Evolutionary conservation across 2,113 vertebrate species (phyloP).

Genomic region (Nicator chloris): DNA sequence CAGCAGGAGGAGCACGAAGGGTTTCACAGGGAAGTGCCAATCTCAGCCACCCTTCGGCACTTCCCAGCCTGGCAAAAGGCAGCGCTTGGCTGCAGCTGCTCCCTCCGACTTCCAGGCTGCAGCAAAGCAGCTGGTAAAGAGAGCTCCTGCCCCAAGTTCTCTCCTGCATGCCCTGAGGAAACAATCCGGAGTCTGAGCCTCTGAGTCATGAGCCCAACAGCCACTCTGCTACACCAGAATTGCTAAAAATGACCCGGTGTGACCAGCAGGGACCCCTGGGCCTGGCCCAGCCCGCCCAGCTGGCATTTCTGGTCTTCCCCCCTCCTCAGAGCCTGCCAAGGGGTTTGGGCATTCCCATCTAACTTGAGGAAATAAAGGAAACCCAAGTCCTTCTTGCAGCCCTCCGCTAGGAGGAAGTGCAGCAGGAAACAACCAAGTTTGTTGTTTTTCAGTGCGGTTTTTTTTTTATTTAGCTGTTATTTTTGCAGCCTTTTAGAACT

Average conservation of each 20-base stretch:
- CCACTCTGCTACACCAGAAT: not conserved
- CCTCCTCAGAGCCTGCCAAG: not conserved
- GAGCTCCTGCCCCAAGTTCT: not conserved
- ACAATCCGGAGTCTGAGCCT: not conserved
- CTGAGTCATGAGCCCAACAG: not conserved
- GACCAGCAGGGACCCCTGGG: rapidly evolving
- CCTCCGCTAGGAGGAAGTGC: not conserved
- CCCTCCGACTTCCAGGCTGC: not conserved
- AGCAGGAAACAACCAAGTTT: not conserved
- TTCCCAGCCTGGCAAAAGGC: not conserved
- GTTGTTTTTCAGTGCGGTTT: not conserved
- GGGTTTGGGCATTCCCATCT: not conserved
- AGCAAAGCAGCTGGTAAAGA: not conserved
- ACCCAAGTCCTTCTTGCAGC: not conserved
- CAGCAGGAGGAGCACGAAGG: not conserved
- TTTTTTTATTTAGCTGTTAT: not conserved
- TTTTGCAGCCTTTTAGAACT: not conserved
- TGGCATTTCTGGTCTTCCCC: rapidly evolving
- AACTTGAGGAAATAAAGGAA: not conserved
- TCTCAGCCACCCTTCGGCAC: not conserved
- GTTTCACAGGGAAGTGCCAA: not conserved
- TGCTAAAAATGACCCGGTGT: not conserved
- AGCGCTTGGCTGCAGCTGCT: not conserved
- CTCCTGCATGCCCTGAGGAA: not conserved
- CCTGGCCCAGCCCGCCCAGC: not conserved